A percentile compares a stretch with the other conserved stretches of the same genome.
phyloP scores from a whole-genome alignment of 2,888 invertebrate genomes.

The Eristalis pertinax region DNA sequence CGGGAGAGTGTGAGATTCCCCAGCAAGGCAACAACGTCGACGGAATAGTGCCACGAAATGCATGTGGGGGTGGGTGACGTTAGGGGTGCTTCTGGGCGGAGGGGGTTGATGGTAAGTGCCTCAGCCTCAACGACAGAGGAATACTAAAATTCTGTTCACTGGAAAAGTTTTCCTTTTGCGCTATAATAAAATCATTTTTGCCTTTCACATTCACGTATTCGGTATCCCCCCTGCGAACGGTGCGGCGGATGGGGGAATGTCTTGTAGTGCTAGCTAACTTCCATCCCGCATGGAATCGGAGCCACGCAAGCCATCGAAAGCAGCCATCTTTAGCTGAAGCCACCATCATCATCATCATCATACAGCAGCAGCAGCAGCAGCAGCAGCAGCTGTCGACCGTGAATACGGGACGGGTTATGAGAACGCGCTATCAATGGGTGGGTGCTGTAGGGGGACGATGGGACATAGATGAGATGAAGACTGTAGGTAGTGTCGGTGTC shows the following conservation, averaged over 20 bases:
- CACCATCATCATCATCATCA: conserved; percentile 13
- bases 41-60: conserved; percentile 1
- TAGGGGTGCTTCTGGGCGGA: too few species aligned
- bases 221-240: neutral
- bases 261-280: conserved; percentile 42
- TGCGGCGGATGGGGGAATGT: neutral
- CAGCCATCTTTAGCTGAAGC: conserved; percentile 4
- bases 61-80: neutral
- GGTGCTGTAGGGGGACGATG: too few species aligned
- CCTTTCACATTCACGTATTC: conserved; percentile 30
- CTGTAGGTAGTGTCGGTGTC: neutral
- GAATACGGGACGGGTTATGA: neutral
- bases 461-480: neutral
- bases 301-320: conserved; percentile 11
- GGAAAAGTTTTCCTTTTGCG: conserved; percentile 46
- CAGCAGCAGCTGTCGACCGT: conserved; percentile 51
- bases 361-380: neutral
- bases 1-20: neutral
- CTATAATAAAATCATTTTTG: conserved; percentile 49
- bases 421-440: too few species aligned
- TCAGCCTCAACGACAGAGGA: conserved; percentile 39
- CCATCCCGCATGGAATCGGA: conserved; percentile 23
- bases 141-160: conserved; percentile 42
- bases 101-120: neutral
- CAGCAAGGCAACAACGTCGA: neutral